Evolutionary conservation across 2,888 invertebrate genomes (phyloP), one percentile per base, ranked within the genome.

Genomic region (Petrophora chlorosata): DNA sequence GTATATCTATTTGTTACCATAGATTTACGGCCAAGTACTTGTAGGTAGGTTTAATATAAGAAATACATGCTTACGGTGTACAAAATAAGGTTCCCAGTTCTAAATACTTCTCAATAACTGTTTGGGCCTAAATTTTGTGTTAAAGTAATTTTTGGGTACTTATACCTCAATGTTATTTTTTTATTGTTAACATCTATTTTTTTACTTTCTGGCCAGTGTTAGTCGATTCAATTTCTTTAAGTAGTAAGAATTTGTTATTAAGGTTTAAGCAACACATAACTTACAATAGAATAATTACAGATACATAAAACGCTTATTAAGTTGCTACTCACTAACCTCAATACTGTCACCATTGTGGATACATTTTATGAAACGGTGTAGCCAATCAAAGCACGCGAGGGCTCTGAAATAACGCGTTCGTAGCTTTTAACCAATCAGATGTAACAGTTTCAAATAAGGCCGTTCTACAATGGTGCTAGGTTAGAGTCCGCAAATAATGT

Each of bases 1-100:
- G 70, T 82, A 76, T 72, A 73, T 80, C 72, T 82, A 76, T 82
- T 81, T 79, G 89, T 90, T 89, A 89, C 89, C 89, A 88, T 88
- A 88, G 88, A 78, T 70, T 70, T 84, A 88, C 77, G 87, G 88
- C 85, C 83, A 86, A 83, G 81, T 88, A 84, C 81, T 43, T 82
- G 63, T 83, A 85, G 76, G 68, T 85, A 85, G 78, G 73, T 67
- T 67, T 63, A 76, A 76, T 65, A 67, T 80, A 82, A 82, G 81
- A 59, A 53, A 69, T 76, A 78, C 66, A 56, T 74, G 81, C 85
- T 85, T 83, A 73, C 66, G 60, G 60, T 85, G 83, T 84, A 86
- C 78, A 81, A 79, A 80, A 65, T 81, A 79, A 78, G 74, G 63
- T 76, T 76, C 70, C 65, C 74, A 56, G 75, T 76, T 69, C 56